Base-by-base conservation (phyloP, 2,113 vertebrate species). In the Tretioscincus oriximinensis region DNA sequence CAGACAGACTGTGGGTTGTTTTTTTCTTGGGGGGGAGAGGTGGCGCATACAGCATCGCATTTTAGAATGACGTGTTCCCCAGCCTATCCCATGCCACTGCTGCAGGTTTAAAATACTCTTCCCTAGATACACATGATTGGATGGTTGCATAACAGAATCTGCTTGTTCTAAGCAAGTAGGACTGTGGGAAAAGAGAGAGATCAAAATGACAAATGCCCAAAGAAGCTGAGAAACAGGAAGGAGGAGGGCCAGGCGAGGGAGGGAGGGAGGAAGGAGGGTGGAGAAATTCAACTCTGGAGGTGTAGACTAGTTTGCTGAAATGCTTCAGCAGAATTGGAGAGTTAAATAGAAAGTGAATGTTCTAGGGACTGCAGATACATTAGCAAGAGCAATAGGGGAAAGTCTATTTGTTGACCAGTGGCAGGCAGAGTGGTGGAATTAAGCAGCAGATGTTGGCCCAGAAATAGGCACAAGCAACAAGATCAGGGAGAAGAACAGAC, bases 111-210 rank as follows among this genome's bases (percentile, higher is more conserved):
- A 54, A 54, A 54, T 14, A 31, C n/a, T 47, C 65, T 66, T 64
- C 72, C 60, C 47, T n/a, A 64, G 72, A 68, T n/a, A 24, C 24
- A 24, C 64, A 28, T 31, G 24, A 68, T 81, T 81, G 80, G 80
- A 58, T 20, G 58, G 64, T 5, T 20, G 3, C 47, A 66, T 41
- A 66, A 47, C 58, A 80, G 35, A 58, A 49, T 24, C 69, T 22
- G 70, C 71, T 24, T n/a, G 14, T 9, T 41, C 22, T 66, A 8
- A 58, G 72, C 47, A 73, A 58, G 65, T 35, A 35, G 45, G 79
- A 67, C 61, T 58, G 79, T 74, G 79, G 72, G 79, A 73, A 81
- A 74, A 74, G 45, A 35, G 49, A 10, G 1, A 60, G 78, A 80
- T 28, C 54, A 22, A 47, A 60, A 35, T 31, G 41, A n/a, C 35